Base-by-base conservation (phyloP, 1,140 invertebrate genomes). In the Lasioglossum baleicum region DNA sequence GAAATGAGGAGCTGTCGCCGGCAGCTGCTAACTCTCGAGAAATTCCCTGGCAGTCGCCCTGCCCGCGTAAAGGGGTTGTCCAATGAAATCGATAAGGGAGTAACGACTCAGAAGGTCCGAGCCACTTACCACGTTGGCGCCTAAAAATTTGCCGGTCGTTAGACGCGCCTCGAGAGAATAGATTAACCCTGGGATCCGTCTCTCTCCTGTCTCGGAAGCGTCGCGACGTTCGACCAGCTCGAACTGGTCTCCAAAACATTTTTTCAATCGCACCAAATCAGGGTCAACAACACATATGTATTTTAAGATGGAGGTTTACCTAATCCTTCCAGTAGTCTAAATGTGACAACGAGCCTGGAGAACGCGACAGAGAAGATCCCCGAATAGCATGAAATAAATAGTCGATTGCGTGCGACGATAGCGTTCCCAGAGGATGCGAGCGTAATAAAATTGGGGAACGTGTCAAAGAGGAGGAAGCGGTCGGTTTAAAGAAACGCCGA, bases 1-100 rank as follows among this genome's bases (percentile, higher is more conserved):
- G 83, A 91, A 91, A 92, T 91, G 88, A 91, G 90, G 83, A 90
- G 84, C 90, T 92, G 90, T 92, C 91, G 88, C 78, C 87, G 88
- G 86, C 91, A 92, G 88, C 89, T 92, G 91, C 81, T 91, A 88
- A 88, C 88, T 87, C 86, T 87, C 87, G 83, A 90, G 90, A 90
- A 91, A 92, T 92, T 92, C 89, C 88, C 90, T 90, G 90, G 87
- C 88, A 91, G 87, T 83, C 84, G 84, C 82, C 77, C 44, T 44
- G 60, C 51, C 72, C 81, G 72, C 82, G 80, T 65, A 70, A 90
- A 86, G 80, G 85, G 88, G 87, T 75, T 88, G 75, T 86, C 84
- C 89, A 68, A 90, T 92, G 84, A 89, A 92, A 92, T 91, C 91
- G 87, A 92, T 92, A 91, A 64, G 61, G 13, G 61, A 64, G 87